These are phyloP conservation scores for Himalopsyche kuldschensis DNA, from an alignment of 2,888 invertebrate species.

Conservation along the genomic window DNA sequence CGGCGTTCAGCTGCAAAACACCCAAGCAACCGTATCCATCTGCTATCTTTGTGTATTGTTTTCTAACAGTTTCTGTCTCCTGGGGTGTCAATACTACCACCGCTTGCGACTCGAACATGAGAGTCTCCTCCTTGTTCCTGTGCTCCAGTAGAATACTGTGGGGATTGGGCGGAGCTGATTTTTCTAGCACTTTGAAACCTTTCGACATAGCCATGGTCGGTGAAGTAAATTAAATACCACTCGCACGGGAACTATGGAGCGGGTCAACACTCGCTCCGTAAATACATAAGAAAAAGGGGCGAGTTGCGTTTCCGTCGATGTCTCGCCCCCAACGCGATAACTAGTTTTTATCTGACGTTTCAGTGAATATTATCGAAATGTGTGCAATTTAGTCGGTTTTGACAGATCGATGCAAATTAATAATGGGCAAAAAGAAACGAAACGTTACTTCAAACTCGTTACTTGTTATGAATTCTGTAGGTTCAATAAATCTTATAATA, in stretches of 20 bases:
- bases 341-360: background rate
- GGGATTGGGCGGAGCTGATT: slow-evolving; percentile 81
- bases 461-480: too few species aligned
- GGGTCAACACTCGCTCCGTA: too few species aligned
- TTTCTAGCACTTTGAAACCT: slow-evolving; percentile 87
- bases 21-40: slow-evolving; percentile 97
- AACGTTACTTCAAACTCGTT: too few species aligned
- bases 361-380: background rate
- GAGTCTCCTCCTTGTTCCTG: slow-evolving; percentile 80
- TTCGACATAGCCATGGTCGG: slow-evolving; percentile 89
- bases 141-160: slow-evolving; percentile 90
- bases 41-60: slow-evolving; percentile 85
- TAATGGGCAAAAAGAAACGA: too few species aligned
- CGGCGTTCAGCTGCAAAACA: slow-evolving; percentile 84
- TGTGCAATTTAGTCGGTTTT: background rate
- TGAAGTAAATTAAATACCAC: slow-evolving; percentile 43
- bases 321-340: background rate
- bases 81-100: slow-evolving; percentile 83
- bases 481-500: too few species aligned
- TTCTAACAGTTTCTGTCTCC: slow-evolving; percentile 87
- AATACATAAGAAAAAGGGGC: background rate
- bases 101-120: slow-evolving; percentile 91
- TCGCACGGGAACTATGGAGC: background rate
- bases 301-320: background rate
- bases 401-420: background rate